Conservation (phyloP, 2,797 vertebrate genomes). For the Coranthus polyacanthus region DNA sequence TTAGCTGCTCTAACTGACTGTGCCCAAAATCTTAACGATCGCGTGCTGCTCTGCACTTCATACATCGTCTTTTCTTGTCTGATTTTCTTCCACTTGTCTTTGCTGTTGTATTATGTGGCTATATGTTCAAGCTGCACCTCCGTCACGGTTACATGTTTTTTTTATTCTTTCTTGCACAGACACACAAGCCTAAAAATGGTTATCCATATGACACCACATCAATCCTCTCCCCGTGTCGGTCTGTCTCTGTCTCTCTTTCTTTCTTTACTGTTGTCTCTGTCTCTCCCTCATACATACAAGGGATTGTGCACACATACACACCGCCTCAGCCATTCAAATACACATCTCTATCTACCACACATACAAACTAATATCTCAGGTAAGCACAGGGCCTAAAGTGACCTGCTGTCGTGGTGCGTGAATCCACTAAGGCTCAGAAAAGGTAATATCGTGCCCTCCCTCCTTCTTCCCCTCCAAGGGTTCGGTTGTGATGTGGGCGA, state of each 20-base stretch:
- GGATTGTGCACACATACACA: conserved; percentile 56
- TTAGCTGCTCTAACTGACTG: conserved; percentile 54
- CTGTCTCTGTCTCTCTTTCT: conserved; percentile 30
- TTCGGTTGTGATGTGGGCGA: conserved; percentile 72
- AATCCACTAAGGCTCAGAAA: conserved; percentile 80
- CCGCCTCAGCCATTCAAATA: conserved; percentile 74
- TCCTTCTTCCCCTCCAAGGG: conserved; percentile 62
- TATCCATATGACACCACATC: conserved; percentile 60
- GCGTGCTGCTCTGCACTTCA: conserved; percentile 32
- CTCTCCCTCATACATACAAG: conserved; percentile 66
- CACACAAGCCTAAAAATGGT: conserved; percentile 31
- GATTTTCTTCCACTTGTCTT: conserved; percentile 26
- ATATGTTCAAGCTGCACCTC: conserved; percentile 19
- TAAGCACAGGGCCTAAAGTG: conserved; percentile 83
- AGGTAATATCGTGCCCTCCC: conserved; percentile 79
- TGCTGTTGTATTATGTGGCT: conserved; percentile 14
- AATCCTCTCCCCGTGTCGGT: conserved; percentile 35
- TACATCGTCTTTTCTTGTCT: conserved; percentile 13
- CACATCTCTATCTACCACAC: conserved; percentile 78
- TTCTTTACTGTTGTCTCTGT: conserved; percentile 63
- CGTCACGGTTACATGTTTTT: conserved; percentile 10
- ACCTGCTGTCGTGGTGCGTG: conserved; percentile 75
- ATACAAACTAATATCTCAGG: conserved; percentile 84
- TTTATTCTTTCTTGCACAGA: conserved; percentile 18
- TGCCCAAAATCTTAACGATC: conserved; percentile 49